Percentiles rank a stretch among this genome's conserved stretches.
Conservation (phyloP, 2,888 invertebrate genomes). For the Patella ulyssiponensis region DNA sequence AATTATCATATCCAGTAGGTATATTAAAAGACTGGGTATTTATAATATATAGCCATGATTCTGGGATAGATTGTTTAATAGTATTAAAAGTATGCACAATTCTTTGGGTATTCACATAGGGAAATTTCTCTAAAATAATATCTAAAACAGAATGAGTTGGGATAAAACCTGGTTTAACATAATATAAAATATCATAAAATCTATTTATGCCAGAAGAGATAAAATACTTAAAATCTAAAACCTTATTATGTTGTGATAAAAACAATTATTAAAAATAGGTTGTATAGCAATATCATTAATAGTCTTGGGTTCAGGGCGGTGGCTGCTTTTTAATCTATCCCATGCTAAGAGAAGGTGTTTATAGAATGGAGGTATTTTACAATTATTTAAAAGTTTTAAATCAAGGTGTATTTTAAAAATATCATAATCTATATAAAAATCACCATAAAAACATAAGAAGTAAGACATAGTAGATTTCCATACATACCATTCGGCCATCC, state of each 20-base stretch:
- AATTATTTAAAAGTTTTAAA: background rate
- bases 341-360: background rate
- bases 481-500: too few relatives aligned
- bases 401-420: too few relatives aligned
- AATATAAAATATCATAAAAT: background rate
- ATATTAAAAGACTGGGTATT: background rate
- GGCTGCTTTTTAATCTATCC: background rate
- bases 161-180: background rate
- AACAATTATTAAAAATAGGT: background rate
- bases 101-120: background rate
- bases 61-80: background rate
- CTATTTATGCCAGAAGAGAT: background rate
- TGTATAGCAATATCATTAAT: background rate
- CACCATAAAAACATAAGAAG: too few relatives aligned
- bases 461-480: too few relatives aligned
- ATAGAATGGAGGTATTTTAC: background rate
- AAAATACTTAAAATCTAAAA: background rate
- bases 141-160: background rate
- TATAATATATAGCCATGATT: background rate
- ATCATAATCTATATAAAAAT: too few relatives aligned
- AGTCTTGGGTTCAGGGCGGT: too few relatives aligned
- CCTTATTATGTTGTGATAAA: background rate
- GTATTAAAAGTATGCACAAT: background rate
- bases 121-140: background rate
- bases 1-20: background rate